A percentile compares a stretch with the other conserved stretches of the same genome.
Conservation (phyloP, 2,797 vertebrate genomes). For the Cuculus canorus region DNA sequence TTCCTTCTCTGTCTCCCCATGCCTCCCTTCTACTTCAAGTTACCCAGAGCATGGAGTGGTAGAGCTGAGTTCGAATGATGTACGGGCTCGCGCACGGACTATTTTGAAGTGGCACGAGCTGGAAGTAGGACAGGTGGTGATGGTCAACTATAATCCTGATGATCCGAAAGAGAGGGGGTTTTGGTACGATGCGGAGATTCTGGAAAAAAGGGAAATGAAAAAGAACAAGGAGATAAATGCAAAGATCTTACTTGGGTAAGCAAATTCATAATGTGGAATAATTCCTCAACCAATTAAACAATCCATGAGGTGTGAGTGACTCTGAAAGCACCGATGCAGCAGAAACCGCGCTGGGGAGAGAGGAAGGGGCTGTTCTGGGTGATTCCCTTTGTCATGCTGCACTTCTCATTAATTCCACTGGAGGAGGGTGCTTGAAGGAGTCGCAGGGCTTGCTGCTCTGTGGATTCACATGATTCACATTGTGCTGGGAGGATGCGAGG, state of each 20-base stretch:
- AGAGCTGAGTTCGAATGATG: conserved; percentile 82
- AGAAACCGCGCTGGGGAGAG: not conserved
- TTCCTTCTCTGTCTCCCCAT: not conserved
- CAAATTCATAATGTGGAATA: accelerated
- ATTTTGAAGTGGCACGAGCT: conserved; percentile 92
- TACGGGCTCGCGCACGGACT: conserved; percentile 89
- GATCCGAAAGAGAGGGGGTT: conserved; percentile 93
- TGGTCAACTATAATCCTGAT: conserved; percentile 97
- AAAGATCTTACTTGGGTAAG: conserved; percentile 91
- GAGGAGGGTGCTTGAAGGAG: not conserved
- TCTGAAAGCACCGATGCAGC: not conserved
- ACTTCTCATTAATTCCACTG: not conserved
- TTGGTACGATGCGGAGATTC: conserved; percentile 96
- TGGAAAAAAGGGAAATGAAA: conserved; percentile 88
- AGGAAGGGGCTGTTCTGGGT: not conserved
- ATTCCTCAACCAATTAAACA: not conserved
- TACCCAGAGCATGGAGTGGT: conserved; percentile 94
- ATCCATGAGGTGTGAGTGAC: not conserved
- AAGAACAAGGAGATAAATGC: conserved; percentile 86
- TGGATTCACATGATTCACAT: accelerated
- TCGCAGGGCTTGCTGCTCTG: not conserved
- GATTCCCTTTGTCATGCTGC: accelerated
- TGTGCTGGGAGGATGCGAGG: not conserved
- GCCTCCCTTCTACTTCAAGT: conserved; percentile 67
- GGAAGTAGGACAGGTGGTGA: conserved; percentile 89